Evolutionary conservation across 2,888 invertebrate genomes (phyloP).

Genomic region (Dusona sp.): DNA sequence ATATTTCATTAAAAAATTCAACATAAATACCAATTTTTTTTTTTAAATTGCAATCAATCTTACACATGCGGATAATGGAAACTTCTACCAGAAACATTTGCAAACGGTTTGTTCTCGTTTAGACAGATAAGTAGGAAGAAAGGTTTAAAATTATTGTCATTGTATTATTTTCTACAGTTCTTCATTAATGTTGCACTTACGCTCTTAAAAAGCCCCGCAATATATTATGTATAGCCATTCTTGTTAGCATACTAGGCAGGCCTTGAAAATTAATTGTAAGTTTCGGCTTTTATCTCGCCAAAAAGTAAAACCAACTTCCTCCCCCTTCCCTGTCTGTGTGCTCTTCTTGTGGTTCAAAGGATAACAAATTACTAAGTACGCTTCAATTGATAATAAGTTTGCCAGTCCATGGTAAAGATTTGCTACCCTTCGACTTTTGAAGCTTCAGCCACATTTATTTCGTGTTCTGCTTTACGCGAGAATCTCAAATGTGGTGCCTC

Average conservation of each 20-base stretch:
- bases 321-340: conserved; percentile 1
- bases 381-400: no score
- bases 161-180: neutral
- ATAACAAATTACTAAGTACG: neutral
- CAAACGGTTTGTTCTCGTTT: conserved; percentile 32
- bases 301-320: conserved; percentile 11
- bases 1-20: conserved; percentile 44
- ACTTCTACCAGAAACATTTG: conserved; percentile 25
- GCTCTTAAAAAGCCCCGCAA: conserved; percentile 36
- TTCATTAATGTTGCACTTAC: neutral
- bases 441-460: neutral
- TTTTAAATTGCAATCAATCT: conserved; percentile 29
- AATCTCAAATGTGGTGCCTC: conserved; percentile 10
- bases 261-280: conserved; percentile 23
- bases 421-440: no score
- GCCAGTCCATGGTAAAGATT: no score
- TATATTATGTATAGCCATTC: conserved; percentile 37
- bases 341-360: conserved; percentile 8
- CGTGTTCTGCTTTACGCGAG: conserved; percentile 15
- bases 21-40: conserved; percentile 17
- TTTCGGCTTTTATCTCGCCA: conserved; percentile 21
- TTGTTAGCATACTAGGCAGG: conserved; percentile 24
- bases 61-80: conserved; percentile 27
- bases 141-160: conserved; percentile 31
- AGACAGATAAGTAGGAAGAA: conserved; percentile 33